Percentiles rank a stretch among this genome's conserved stretches.
phyloP scores from a whole-genome alignment of 2,113 vertebrate species.

The Ia io region DNA sequence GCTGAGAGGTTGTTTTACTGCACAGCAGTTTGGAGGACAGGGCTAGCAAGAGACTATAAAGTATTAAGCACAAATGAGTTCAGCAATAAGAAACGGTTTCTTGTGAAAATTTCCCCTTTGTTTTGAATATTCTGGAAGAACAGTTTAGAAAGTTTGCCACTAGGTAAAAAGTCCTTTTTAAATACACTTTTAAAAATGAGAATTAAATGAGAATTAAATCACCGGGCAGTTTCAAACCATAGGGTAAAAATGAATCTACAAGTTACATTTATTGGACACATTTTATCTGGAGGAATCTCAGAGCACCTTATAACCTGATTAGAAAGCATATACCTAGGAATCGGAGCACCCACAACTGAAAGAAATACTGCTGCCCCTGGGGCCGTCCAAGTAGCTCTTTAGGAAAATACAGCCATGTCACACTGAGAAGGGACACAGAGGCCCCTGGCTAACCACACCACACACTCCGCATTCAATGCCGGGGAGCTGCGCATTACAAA shows the following conservation, averaged over 20 bases:
- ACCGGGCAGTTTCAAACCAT: constrained; percentile 11
- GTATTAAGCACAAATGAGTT: neutral
- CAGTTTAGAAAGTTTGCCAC: neutral
- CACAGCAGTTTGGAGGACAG: neutral
- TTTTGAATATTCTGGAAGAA: constrained; percentile 33
- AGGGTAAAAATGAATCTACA: constrained; percentile 57
- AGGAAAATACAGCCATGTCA: neutral
- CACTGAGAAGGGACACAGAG: neutral
- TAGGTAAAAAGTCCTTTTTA: constrained; percentile 22
- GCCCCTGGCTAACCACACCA: neutral
- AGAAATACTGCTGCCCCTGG: constrained; percentile 2
- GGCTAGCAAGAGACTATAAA: neutral
- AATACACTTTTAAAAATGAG: constrained; percentile 46
- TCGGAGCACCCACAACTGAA: neutral
- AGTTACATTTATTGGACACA: constrained; percentile 41
- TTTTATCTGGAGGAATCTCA: constrained; percentile 35
- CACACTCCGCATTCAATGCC: neutral
- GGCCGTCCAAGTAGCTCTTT: neutral
- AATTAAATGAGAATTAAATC: constrained; percentile 42
- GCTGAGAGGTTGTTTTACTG: neutral
- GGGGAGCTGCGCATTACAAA: neutral
- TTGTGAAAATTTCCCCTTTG: neutral
- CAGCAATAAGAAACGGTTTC: neutral
- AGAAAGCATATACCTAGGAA: constrained; percentile 4
- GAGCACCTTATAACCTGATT: constrained; percentile 27